Conservation (phyloP, 1,140 invertebrate species). For the Babylonia areolata region DNA sequence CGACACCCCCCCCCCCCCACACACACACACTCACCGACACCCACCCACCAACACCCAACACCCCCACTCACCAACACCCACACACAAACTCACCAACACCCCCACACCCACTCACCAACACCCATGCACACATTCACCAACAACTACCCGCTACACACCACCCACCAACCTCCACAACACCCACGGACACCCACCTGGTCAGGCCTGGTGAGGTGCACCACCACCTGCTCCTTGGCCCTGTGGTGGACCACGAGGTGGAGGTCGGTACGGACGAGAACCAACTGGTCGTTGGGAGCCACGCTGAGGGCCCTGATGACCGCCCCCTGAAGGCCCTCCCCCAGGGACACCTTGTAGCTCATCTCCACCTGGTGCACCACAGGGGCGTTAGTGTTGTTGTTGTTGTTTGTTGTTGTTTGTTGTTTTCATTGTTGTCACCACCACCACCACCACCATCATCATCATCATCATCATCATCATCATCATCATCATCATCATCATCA, state of each 20-base stretch:
- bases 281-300: conserved; percentile 33
- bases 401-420: too few relatives aligned
- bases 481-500: conserved; percentile 1
- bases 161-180: background rate
- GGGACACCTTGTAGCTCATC: conserved; percentile 64
- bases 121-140: too few relatives aligned
- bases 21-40: too few relatives aligned
- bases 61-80: too few relatives aligned
- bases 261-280: conserved; percentile 60
- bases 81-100: too few relatives aligned
- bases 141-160: too few relatives aligned
- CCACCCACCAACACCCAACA: too few relatives aligned
- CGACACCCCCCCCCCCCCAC: too few relatives aligned
- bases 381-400: too few relatives aligned
- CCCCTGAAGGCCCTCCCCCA: conserved; percentile 59
- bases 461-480: conserved; percentile 7
- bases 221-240: conserved; percentile 59
- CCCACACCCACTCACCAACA: too few relatives aligned
- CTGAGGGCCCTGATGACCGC: conserved; percentile 59
- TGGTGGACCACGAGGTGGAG: conserved; percentile 67
- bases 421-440: too few relatives aligned
- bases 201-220: conserved; percentile 61
- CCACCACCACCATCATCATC: background rate
- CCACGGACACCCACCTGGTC: conserved; percentile 29
- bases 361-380: too few relatives aligned